Evolutionary conservation across 2,113 vertebrate species (phyloP), one percentile per base, ranked within the genome.

Genomic region (Taxidea taxus): DNA sequence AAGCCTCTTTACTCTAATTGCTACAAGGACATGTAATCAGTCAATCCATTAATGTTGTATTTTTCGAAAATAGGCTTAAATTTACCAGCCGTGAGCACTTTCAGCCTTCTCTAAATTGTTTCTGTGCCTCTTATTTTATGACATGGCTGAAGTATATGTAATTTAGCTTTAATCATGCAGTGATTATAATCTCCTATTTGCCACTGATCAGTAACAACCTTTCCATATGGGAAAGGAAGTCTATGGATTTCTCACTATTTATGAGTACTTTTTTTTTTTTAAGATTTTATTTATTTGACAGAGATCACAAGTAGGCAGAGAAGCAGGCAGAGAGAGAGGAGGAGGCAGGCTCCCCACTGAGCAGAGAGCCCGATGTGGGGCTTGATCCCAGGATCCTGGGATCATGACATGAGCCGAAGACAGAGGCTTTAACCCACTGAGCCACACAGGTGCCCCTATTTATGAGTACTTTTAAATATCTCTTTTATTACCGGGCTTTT

Each of bases 1-100:
- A 94, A 94, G 88, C 11, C 25, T 88, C 27, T 83, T 66, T 47
- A 87, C 49, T 95, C 0, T 93, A 74, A 87, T 95, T 95, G 13
- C 51, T 83, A 25, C 3, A 47, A 88, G 37, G 27, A 86, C 39
- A 23, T 85, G 51, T 14, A 47, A 47, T 31, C 27, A 47, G 14
- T 77, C 87, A 89, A 92, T 70, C 60, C 23, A 37, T 62, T 88
- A 14, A 64, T 27, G 10, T 84, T 7, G 18, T 60, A 39, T 11
- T 51, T 60, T 90, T 74, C 15, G 0, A 81, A 90, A 27, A 83
- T 14, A 62, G 37, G 60, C n/a, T 78, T 56, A 89, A 92, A 81
- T 77, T 88, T 42, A 20, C 44, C 74, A n/a, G 81, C 58, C 25
- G 60, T 87, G 44, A 64, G 51, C 92, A 80, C 27, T 86, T 90